Percentiles rank a stretch among this genome's conserved stretches.
These are phyloP conservation scores for Ophion slaviceki DNA, from an alignment of 2,888 invertebrate genomes.

Conservation along the genomic window DNA sequence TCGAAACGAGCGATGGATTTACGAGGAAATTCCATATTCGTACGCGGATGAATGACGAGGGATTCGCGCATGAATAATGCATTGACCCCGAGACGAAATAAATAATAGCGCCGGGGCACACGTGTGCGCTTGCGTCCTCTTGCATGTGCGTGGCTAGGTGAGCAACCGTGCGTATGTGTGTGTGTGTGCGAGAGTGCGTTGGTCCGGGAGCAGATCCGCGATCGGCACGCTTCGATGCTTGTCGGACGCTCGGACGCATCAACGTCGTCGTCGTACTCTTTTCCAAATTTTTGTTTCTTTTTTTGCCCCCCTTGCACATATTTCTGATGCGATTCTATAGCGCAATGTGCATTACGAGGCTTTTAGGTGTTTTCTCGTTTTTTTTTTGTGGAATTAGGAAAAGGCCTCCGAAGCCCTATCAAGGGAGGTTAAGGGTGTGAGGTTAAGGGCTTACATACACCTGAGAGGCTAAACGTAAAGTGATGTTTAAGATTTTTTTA, in stretches of 20 bases:
- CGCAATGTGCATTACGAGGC: background rate
- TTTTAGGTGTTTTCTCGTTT: background rate
- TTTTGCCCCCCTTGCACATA: conserved; percentile 33
- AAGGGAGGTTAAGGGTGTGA: too few species aligned
- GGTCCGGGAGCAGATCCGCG: conserved; percentile 43
- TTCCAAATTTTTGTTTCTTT: conserved; percentile 48
- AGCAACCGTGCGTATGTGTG: conserved; percentile 62
- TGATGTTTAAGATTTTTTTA: too few species aligned
- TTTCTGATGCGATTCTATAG: conserved; percentile 13
- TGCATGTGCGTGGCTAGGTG: too few species aligned
- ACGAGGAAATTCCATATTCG: conserved; percentile 73
- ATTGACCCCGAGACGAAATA: conserved; percentile 75
- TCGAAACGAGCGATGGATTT: conserved; percentile 73
- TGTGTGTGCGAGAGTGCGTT: conserved; percentile 57
- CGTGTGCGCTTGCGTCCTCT: conserved; percentile 22
- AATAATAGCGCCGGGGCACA: conserved; percentile 71
- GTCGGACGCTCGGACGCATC: conserved; percentile 59
- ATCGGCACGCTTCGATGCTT: conserved; percentile 66
- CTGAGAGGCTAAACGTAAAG: too few species aligned
- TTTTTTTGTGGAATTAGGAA: background rate
- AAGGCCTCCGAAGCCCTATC: too few species aligned
- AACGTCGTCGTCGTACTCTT: conserved; percentile 55
- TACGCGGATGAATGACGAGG: conserved; percentile 74
- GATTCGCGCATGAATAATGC: conserved; percentile 78
- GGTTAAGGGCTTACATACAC: too few species aligned